phyloP scores from a whole-genome alignment of 1,140 invertebrate genomes.

The Oryzaephilus surinamensis region DNA sequence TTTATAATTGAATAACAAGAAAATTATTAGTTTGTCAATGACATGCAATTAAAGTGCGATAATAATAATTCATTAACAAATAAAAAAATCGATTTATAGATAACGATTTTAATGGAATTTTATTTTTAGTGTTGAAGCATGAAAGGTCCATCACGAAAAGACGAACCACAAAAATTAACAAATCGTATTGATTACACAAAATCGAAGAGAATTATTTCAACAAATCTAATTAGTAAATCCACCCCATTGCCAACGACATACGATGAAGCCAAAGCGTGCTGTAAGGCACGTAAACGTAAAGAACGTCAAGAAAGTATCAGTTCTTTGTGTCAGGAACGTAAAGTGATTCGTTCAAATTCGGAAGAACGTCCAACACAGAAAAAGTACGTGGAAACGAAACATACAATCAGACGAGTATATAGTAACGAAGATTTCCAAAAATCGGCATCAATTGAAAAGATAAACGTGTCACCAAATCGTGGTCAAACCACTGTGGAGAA shows the following conservation, averaged over 20 bases:
- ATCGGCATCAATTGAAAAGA: constrained; percentile 27
- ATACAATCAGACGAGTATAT: constrained; percentile 48
- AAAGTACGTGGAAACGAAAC: constrained; percentile 33
- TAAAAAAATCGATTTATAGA: too few species aligned
- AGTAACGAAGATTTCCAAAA: constrained; percentile 55
- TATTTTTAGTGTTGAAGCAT: too few species aligned
- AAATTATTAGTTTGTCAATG: too few species aligned
- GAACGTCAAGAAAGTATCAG: constrained; percentile 60
- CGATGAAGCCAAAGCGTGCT: constrained; percentile 30
- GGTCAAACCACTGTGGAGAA: constrained; percentile 11
- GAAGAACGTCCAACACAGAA: constrained; percentile 46
- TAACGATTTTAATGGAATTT: too few species aligned
- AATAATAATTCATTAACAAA: too few species aligned
- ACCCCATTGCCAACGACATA: constrained; percentile 18
- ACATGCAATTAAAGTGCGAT: too few species aligned
- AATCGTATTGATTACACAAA: constrained; percentile 4
- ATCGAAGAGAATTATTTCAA: constrained; percentile 6
- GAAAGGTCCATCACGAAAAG: constrained; percentile 30
- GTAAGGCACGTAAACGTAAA: constrained; percentile 56
- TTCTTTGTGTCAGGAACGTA: constrained; percentile 55
- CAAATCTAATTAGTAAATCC: constrained; percentile 4
- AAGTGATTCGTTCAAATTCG: constrained; percentile 65
- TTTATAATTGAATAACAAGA: too few species aligned
- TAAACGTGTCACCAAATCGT: constrained; percentile 7
- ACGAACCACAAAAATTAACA: constrained; percentile 18